These are phyloP conservation scores for Pomacea maculata DNA, from an alignment of 1,140 invertebrate species.

Conservation along the genomic window DNA sequence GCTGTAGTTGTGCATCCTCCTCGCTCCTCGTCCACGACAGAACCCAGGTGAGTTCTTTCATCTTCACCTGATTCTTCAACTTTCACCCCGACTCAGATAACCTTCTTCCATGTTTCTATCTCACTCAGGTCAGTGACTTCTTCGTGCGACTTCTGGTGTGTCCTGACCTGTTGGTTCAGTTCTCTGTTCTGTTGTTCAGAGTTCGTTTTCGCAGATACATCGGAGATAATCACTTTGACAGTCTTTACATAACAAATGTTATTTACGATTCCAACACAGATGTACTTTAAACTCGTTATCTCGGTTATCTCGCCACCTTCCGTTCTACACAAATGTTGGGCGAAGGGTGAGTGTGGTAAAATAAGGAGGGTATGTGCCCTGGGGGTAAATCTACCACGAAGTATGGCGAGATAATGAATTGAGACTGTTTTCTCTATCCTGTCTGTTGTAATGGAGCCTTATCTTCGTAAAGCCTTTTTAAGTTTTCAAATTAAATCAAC, in stretches of 20 bases:
- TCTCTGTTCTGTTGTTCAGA: neutral
- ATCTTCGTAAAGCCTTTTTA: neutral
- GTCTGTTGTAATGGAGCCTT: neutral
- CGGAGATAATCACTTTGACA: neutral
- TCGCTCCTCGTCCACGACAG: no score
- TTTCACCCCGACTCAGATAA: neutral
- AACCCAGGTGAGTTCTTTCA: neutral
- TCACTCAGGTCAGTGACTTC: neutral
- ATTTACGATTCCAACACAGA: neutral
- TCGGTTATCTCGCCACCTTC: neutral
- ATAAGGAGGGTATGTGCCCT: neutral
- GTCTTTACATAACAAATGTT: no score
- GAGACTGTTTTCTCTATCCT: no score
- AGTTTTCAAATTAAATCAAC: neutral
- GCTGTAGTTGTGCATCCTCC: no score
- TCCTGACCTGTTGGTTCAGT: neutral
- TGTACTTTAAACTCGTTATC: neutral
- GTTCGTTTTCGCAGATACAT: neutral
- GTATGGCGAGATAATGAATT: neutral
- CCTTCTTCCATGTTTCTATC: constrained; percentile 1
- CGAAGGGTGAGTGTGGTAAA: neutral
- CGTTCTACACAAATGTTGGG: neutral
- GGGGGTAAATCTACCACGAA: neutral
- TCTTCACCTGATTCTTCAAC: neutral
- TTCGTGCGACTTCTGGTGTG: neutral